Conservation (phyloP, 2,113 vertebrate genomes). For the Oryzias javanicus region DNA sequence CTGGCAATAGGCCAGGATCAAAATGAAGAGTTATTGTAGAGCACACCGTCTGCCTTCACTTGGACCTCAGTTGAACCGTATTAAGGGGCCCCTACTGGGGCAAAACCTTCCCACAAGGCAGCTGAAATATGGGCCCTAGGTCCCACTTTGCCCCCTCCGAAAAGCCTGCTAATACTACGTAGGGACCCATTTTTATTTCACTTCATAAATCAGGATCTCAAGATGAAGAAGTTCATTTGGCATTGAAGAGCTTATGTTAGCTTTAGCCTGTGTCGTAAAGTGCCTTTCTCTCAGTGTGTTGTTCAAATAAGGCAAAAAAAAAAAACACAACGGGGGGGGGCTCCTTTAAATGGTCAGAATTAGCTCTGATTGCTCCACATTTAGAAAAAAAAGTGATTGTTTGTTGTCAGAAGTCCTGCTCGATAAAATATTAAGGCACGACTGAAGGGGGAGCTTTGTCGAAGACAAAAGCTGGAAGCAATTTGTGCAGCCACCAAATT, state of each 20-base stretch:
- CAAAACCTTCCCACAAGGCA: constrained; percentile 63
- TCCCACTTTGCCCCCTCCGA: constrained; percentile 54
- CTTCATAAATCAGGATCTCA: constrained; percentile 73
- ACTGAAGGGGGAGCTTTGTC: constrained; percentile 67
- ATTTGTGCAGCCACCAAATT: constrained; percentile 83
- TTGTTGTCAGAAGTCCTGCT: constrained; percentile 69
- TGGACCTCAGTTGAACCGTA: constrained; percentile 64
- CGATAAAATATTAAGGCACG: constrained; percentile 71
- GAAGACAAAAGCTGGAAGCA: constrained; percentile 81
- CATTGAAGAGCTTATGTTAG: constrained; percentile 67
- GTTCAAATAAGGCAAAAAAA: constrained; percentile 41
- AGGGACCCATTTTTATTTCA: constrained; percentile 76
- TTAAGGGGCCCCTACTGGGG: constrained; percentile 68
- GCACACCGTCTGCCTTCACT: constrained; percentile 62
- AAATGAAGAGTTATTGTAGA: constrained; percentile 78
- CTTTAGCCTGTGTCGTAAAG: constrained; percentile 58
- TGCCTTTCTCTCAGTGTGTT: constrained; percentile 27
- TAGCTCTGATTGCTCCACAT: constrained; percentile 73
- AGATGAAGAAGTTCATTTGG: constrained; percentile 69
- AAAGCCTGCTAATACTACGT: constrained; percentile 70
- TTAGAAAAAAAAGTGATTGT: constrained; percentile 69
- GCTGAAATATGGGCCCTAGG: constrained; percentile 71
- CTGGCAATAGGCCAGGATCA: constrained; percentile 73
- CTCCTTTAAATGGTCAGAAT: constrained; percentile 56
- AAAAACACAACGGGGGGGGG: constrained; percentile 20